Base-by-base conservation (phyloP, 1,140 invertebrate genomes). In the Drosophila bocki region DNA sequence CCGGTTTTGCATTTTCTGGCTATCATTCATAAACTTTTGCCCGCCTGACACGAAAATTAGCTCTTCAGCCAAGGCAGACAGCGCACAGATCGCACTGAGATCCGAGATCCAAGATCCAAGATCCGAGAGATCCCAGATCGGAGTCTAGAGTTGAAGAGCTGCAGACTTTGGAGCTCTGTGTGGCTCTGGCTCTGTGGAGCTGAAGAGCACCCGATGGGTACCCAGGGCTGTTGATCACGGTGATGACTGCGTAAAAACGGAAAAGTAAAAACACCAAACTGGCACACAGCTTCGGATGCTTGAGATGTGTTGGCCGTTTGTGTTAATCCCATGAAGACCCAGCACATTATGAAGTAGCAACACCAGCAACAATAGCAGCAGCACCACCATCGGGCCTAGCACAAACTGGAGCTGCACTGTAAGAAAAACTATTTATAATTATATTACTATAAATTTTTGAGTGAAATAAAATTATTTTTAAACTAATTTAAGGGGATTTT, bases 231-330 rank as follows among this genome's bases (percentile, higher is more conserved):
- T 83, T 86, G 83, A 83, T 86, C 83, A 78, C 70, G 79, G 67
- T 82, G 83, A 87, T 87, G 83, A 87, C 83, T 87, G 69, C 87
- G 84, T 87, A 87, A 72, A 87, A 88, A 86, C 65, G 62, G 50
- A 77, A 87, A 87, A 85, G 75, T 78, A 80, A 86, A 78, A 70
- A 54, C 82, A 68, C 74, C 69, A 88, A 87, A 78, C 85, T 87
- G 85, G 83, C 83, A 83, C 82, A 86, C 83, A 87, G 85, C 83
- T 87, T 83, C 74, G 63, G 74, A 84, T 84, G 84, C 84, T 87
- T 88, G 85, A 88, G 85, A 88, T 88, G 84, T 90, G 84, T 88
- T 88, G 84, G 70, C 81, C 85, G 85, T 84, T 90, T 90, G 85
- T 90, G 85, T 90, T 90, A 90, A 90, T 90, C 85, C 85, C 85